Conservation (phyloP, 1,140 invertebrate genomes). For the Galleria mellonella region DNA sequence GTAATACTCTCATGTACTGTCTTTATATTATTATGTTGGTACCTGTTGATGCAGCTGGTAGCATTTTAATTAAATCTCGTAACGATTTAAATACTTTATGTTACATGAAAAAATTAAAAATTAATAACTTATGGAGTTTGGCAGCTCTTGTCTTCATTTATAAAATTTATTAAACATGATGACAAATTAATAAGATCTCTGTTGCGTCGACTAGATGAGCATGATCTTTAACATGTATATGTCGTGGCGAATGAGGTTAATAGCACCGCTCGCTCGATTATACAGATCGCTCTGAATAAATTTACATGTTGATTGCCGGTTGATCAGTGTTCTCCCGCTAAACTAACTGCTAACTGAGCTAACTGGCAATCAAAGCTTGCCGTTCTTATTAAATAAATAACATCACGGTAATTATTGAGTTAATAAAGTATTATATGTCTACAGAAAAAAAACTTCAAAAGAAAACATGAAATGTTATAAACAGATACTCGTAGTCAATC, state of each 20-base stretch:
- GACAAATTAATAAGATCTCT: constrained; percentile 44
- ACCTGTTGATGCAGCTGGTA: too few species aligned
- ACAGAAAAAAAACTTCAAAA: too few species aligned
- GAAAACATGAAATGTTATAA: too few species aligned
- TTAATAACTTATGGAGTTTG: too few species aligned
- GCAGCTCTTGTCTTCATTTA: too few species aligned
- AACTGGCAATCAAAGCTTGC: constrained; percentile 32
- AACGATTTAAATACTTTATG: too few species aligned
- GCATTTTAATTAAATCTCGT: too few species aligned
- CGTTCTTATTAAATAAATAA: constrained; percentile 36
- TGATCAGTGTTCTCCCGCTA: constrained; percentile 50
- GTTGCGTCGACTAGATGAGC: constrained; percentile 31
- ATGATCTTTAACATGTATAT: constrained; percentile 44
- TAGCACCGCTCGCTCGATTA: constrained; percentile 54
- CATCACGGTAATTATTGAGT: constrained; percentile 1
- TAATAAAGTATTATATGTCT: neutral
- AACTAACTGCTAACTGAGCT: constrained; percentile 48
- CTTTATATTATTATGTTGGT: too few species aligned
- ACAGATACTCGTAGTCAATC: too few species aligned
- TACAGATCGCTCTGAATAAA: constrained; percentile 65
- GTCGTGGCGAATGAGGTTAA: constrained; percentile 60
- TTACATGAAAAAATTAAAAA: too few species aligned
- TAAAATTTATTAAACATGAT: constrained; percentile 7
- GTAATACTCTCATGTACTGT: too few species aligned
- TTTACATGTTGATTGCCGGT: constrained; percentile 64